Evolutionary conservation across 2,113 vertebrate species (phyloP), one percentile per base, ranked within the genome.

Genomic region (Apeltes quadracus): DNA sequence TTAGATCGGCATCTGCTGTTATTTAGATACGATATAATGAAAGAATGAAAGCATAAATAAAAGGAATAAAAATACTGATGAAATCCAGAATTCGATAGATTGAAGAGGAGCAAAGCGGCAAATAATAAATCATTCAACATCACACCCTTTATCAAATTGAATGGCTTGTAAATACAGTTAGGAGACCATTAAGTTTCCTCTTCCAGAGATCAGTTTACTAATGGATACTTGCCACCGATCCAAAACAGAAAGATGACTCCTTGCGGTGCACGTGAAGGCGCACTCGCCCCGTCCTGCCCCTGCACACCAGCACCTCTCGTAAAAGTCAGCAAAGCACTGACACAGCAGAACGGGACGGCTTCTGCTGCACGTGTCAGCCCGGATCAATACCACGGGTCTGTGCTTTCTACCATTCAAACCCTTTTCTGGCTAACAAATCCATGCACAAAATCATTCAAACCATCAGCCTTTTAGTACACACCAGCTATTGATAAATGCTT

Each of bases 321-420:
- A 90, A 91, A 93, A 90, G 84, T 87, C 84, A 84, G 86, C 83
- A 93, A 93, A 93, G 85, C 91, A 91, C 88, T 90, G 91, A 93
- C 90, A 90, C 90, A 90, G 93, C 91, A 92, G 84, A 93, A 93
- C 84, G 76, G 81, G 67, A 61, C 82, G 67, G 74, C 79, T 80
- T 84, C 76, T 82, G 89, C 90, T 76, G 50, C 71, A 81, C 88
- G 63, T 82, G 87, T 80, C 86, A 79, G 74, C 69, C 79, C 55
- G 32, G 82, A 94, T 94, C 92, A 69, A 94, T 94, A 92, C 74
- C 73, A 75, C 50, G 32, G 68, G 69, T 51, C 83, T 81, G 79
- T 61, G 81, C 89, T 90, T 88, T 88, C 70, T 69, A 81, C 86
- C 83, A 71, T 85, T 86, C 81, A 16, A 83, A 84, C 77, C 80